A percentile compares a stretch with the other conserved stretches of the same genome.
phyloP scores from a whole-genome alignment of 2,797 vertebrate species.

The Sphenodon punctatus region DNA sequence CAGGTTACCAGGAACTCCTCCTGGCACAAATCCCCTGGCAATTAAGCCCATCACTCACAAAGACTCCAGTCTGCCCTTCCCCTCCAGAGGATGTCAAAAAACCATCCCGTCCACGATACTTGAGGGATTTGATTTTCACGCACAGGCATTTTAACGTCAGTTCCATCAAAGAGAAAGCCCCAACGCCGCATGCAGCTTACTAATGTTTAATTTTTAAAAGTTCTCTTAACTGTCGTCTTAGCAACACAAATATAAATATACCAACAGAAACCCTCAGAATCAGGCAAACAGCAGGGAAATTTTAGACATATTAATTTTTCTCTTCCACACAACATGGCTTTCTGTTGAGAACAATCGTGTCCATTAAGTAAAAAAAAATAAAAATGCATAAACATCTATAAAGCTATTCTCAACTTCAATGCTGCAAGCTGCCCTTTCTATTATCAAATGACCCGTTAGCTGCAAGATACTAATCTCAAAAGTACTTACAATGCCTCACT shows the following conservation, averaged over 20 bases:
- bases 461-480: not conserved
- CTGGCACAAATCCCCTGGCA: not conserved
- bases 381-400: not conserved
- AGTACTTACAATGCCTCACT: not conserved
- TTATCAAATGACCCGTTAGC: slow-evolving; percentile 12
- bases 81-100: not conserved
- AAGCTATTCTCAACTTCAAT: slow-evolving; percentile 9
- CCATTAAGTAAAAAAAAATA: slow-evolving; percentile 20
- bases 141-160: not conserved
- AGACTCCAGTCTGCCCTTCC: not conserved
- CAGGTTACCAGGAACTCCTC: not conserved
- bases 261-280: slow-evolving; percentile 39
- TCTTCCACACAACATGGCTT: not conserved
- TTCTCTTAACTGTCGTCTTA: slow-evolving; percentile 53
- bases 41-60: not conserved
- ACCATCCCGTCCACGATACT: not conserved
- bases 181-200: slow-evolving; percentile 5
- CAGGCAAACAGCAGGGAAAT: slow-evolving; percentile 31
- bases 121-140: not conserved
- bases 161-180: slow-evolving; percentile 22
- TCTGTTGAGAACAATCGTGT: slow-evolving; percentile 9
- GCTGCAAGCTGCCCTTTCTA: not conserved
- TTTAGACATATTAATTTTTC: slow-evolving; percentile 23
- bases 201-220: slow-evolving; percentile 52
- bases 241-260: slow-evolving; percentile 68